A percentile compares a stretch with the other conserved stretches of the same genome.
phyloP scores from a whole-genome alignment of 2,888 invertebrate species.

The Holacanthella duospinosa region DNA sequence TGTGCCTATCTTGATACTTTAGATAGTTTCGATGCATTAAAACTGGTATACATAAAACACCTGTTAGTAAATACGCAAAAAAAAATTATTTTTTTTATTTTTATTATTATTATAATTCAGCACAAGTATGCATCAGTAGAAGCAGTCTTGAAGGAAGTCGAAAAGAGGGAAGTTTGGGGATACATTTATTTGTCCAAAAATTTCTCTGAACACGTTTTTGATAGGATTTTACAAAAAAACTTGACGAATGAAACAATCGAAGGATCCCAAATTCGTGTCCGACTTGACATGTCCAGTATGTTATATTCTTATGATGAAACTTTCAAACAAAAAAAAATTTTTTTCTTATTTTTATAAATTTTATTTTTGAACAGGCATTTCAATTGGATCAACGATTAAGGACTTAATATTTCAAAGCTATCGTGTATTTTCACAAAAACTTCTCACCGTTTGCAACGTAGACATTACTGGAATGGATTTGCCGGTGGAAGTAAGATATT shows the following conservation, averaged over 20 bases:
- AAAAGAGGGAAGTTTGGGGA: background rate
- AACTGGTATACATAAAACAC: background rate
- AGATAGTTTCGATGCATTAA: background rate
- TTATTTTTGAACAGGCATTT: background rate
- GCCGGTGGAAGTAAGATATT: background rate
- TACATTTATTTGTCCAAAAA: background rate
- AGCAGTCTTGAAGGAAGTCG: slow-evolving; percentile 11
- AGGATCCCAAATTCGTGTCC: background rate
- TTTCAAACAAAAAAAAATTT: background rate
- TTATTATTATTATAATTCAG: slow-evolving; percentile 3
- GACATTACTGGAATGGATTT: background rate
- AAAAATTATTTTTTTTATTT: background rate
- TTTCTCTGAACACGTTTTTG: background rate
- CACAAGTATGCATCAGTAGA: slow-evolving; percentile 14
- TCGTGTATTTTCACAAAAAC: background rate
- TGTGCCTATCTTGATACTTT: background rate
- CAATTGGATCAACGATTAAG: background rate
- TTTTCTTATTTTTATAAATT: background rate
- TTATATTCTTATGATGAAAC: background rate
- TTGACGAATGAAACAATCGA: background rate
- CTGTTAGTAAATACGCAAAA: background rate
- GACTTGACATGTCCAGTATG: background rate
- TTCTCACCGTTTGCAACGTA: background rate
- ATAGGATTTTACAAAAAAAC: background rate
- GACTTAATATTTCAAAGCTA: background rate